These are phyloP conservation scores for Crossocerus cetratus DNA, from an alignment of 2,888 invertebrate species.

Conservation along the genomic window DNA sequence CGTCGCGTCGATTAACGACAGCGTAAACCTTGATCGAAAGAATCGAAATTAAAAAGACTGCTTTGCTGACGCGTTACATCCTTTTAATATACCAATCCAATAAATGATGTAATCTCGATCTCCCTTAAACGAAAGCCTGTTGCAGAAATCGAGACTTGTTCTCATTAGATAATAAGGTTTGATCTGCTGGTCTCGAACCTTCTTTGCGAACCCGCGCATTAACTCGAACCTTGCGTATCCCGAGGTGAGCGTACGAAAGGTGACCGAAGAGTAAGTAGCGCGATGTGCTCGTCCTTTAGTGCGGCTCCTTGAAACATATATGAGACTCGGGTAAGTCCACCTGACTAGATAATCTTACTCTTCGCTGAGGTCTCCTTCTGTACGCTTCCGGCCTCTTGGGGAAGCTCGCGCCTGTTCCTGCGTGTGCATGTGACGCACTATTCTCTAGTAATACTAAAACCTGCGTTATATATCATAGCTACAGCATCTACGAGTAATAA, in stretches of 20 bases:
- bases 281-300: not conserved
- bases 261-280: not conserved
- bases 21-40: no score
- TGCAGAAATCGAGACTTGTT: no score
- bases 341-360: conserved; percentile 57
- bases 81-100: no score
- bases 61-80: no score
- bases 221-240: not conserved
- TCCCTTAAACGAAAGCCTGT: no score
- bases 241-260: not conserved
- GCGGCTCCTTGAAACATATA: not conserved
- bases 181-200: not conserved
- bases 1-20: no score
- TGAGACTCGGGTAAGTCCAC: conserved; percentile 14
- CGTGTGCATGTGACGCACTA: conserved; percentile 4
- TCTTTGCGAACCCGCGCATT: not conserved
- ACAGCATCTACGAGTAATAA: not conserved
- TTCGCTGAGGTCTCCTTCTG: not conserved
- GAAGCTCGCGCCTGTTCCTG: not conserved
- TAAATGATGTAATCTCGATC: no score
- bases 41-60: no score
- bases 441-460: conserved; percentile 27
- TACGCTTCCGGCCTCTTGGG: not conserved
- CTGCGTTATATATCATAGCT: conserved; percentile 15
- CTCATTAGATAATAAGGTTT: no score